Base-by-base conservation (phyloP, 2,888 invertebrate species). In the Pseudoips prasinana region DNA sequence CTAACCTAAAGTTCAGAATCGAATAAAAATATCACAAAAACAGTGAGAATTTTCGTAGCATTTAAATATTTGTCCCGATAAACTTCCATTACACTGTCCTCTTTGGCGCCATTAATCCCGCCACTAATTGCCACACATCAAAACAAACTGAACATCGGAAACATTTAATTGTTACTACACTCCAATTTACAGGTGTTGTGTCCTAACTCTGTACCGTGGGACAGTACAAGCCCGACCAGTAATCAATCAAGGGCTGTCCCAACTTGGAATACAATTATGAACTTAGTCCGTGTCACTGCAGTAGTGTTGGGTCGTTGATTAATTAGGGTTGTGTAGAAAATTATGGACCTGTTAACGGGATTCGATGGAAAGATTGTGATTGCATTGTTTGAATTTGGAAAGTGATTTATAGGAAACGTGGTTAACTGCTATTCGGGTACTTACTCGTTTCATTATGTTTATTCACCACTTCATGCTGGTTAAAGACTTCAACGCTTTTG, bases 201-300 rank as follows among this genome's bases (percentile, higher is more conserved):
- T 61, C 66, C 68, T 66, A 73, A 71, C 71, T 76, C 57, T 58
- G 47, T 60, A 46, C 59, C 63, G 64, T 60, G 65, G 63, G 64
- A 62, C 62, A 52, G 52, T 46, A 51, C 54, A 60, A 55, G 56
- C 50, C 60, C 55, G 59, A 63, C 58, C 50, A 47, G 74, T 80
- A 82, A 86, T 86, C 85, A 85, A 86, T 87, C 86, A 87, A 70
- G 69, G 40, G 63, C 65, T 71, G 85, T 84, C 84, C 77, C 76
- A 82, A 83, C 80, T 79, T 71, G 65, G 79, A 85, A 85, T 85
- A 85, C 85, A 85, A 85, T 87, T 86, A 85, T 86, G 84, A 87
- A 87, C 83, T 85, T 77, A 73, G 79, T 69, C 69, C 70, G 60
- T 85, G 85, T 86, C 86, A 78, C 73, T 67, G 72, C 66, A 68